Evolutionary conservation across 2,113 vertebrate genomes (phyloP).

Genomic region (Sinocyclocheilus rhinocerous): DNA sequence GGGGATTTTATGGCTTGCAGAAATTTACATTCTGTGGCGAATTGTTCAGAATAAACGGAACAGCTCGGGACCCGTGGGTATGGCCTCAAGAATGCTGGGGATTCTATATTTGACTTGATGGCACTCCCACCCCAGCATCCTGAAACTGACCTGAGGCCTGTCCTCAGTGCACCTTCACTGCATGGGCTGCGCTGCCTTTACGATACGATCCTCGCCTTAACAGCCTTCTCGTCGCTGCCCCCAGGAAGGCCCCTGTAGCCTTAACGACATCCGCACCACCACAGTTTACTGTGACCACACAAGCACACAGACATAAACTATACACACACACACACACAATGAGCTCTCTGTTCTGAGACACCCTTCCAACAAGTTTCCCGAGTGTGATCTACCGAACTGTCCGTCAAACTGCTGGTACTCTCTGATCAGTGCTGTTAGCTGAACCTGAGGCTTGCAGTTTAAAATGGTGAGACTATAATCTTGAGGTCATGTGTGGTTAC

Average conservation of each 20-base stretch:
- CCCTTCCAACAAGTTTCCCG: constrained; percentile 6
- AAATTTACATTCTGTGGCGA: constrained; percentile 81
- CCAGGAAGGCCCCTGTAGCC: constrained; percentile 30
- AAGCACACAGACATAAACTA: constrained; percentile 5
- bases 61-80: constrained; percentile 72
- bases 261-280: constrained; percentile 25
- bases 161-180: constrained; percentile 71
- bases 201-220: constrained; percentile 31
- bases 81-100: constrained; percentile 78
- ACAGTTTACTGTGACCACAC: constrained; percentile 6
- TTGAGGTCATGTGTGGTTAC: neutral
- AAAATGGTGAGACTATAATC: neutral
- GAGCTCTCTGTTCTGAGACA: constrained; percentile 26
- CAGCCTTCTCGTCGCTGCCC: constrained; percentile 40
- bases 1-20: constrained; percentile 78
- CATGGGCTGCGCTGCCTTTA: constrained; percentile 32
- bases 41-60: constrained; percentile 78
- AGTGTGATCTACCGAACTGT: constrained; percentile 9
- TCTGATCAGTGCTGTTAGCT: constrained; percentile 21
- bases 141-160: constrained; percentile 71
- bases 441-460: neutral
- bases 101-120: constrained; percentile 77
- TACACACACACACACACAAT: constrained; percentile 9
- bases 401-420: constrained; percentile 8
- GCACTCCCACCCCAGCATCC: constrained; percentile 70